These are phyloP conservation scores for Scomber colias DNA, from an alignment of 2,113 vertebrate genomes.

Conservation along the genomic window DNA sequence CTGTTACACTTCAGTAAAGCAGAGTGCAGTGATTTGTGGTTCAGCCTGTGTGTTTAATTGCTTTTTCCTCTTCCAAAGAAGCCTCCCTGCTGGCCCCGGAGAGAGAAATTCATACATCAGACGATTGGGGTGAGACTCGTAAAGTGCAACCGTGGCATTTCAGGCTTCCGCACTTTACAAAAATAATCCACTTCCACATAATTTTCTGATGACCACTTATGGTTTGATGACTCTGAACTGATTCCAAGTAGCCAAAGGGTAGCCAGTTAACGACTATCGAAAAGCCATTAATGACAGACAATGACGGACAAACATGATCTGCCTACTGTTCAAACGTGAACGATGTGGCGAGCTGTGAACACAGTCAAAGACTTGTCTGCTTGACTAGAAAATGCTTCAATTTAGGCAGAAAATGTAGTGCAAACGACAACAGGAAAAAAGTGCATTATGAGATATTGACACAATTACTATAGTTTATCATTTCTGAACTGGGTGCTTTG, in stretches of 20 bases:
- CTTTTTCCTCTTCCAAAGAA: constrained; percentile 59
- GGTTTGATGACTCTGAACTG: constrained; percentile 12
- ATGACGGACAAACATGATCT: neutral
- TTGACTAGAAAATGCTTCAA: too few relatives aligned
- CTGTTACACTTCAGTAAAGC: constrained; percentile 47
- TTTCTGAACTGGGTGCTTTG: too few relatives aligned
- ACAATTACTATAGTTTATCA: too few relatives aligned
- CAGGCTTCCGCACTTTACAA: constrained; percentile 4
- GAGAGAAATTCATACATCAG: constrained; percentile 39
- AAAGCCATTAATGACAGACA: neutral
- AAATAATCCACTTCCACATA: constrained; percentile 25
- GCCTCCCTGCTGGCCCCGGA: constrained; percentile 51
- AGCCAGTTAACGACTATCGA: neutral
- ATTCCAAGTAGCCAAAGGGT: neutral
- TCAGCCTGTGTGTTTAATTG: constrained; percentile 69
- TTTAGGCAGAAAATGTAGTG: neutral
- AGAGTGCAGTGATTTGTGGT: constrained; percentile 31
- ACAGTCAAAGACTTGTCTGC: neutral
- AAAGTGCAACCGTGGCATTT: constrained; percentile 28
- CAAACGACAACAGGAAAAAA: neutral
- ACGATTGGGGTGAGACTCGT: constrained; percentile 25
- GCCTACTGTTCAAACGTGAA: neutral
- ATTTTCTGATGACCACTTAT: neutral
- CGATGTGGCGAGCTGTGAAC: neutral
- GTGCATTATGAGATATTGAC: too few relatives aligned